These are phyloP conservation scores for Imbricaverruca yamaguchii DNA, from an alignment of 2,888 invertebrate genomes.

Conservation along the genomic window DNA sequence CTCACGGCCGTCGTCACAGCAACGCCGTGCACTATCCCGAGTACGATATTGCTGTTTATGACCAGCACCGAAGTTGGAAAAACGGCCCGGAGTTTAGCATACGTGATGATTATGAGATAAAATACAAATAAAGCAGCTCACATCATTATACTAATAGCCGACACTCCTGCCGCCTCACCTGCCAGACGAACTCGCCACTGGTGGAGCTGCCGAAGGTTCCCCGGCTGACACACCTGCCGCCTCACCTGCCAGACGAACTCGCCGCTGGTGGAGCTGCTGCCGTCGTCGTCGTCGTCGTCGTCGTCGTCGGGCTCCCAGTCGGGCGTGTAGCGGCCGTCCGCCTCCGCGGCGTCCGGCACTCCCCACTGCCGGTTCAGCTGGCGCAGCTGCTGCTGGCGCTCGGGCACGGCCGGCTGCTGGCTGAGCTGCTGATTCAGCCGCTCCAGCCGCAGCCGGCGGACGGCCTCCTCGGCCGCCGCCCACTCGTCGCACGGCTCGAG, in stretches of 20 bases:
- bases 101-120: no score
- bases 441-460: conserved; percentile 26
- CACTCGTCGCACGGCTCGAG: conserved; percentile 2
- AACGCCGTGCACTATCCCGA: no score
- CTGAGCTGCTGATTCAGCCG: conserved; percentile 29
- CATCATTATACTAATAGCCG: no score
- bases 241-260: conserved; percentile 72
- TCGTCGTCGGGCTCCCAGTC: conserved; percentile 55
- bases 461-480: conserved; percentile 30
- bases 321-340: conserved; percentile 43
- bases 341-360: background rate
- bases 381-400: conserved; percentile 29
- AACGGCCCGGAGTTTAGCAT: no score
- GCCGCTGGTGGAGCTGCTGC: conserved; percentile 59
- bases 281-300: conserved; percentile 47
- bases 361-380: conserved; percentile 27
- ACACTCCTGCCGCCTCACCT: conserved; percentile 45
- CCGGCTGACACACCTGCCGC: conserved; percentile 24
- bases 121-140: no score
- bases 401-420: conserved; percentile 33
- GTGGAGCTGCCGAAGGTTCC: conserved; percentile 48
- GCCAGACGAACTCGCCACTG: conserved; percentile 72
- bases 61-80: no score
- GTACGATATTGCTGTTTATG: no score
- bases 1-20: no score